Evolutionary conservation across 2,888 invertebrate species (phyloP).

Genomic region (Pteria penguin): DNA sequence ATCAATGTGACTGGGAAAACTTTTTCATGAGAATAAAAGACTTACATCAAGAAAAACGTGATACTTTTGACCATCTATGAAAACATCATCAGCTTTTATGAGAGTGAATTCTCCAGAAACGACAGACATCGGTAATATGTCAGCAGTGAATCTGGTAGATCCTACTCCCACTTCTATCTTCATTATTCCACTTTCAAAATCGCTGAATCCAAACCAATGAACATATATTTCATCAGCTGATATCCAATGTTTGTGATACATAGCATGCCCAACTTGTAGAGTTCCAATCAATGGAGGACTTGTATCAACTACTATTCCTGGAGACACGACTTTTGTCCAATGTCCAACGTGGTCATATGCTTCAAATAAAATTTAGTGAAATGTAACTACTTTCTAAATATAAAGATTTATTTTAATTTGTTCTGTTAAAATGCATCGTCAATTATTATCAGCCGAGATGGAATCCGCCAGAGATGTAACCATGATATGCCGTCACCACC

Average conservation of each 20-base stretch:
- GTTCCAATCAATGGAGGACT: constrained; percentile 57
- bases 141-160: not conserved
- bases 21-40: too few relatives aligned
- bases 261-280: constrained; percentile 41
- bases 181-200: constrained; percentile 57
- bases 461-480: too few relatives aligned
- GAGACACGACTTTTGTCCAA: not conserved
- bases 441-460: too few relatives aligned
- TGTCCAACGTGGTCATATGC: constrained; percentile 6
- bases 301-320: constrained; percentile 53
- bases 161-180: constrained; percentile 9
- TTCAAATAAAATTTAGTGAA: not conserved
- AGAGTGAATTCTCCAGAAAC: constrained; percentile 4
- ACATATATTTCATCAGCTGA: not conserved
- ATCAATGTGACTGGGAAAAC: too few relatives aligned
- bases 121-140: too few relatives aligned
- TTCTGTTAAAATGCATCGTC: too few relatives aligned
- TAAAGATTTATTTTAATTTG: too few relatives aligned
- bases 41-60: constrained; percentile 28
- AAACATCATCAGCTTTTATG: not conserved
- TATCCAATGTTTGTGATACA: not conserved
- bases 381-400: too few relatives aligned
- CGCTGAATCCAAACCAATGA: constrained; percentile 56
- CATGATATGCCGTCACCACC: too few relatives aligned
- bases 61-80: constrained; percentile 31